Evolutionary conservation across 2,113 vertebrate species (phyloP), one percentile per base, ranked within the genome.

Genomic region (Otus sunia): DNA sequence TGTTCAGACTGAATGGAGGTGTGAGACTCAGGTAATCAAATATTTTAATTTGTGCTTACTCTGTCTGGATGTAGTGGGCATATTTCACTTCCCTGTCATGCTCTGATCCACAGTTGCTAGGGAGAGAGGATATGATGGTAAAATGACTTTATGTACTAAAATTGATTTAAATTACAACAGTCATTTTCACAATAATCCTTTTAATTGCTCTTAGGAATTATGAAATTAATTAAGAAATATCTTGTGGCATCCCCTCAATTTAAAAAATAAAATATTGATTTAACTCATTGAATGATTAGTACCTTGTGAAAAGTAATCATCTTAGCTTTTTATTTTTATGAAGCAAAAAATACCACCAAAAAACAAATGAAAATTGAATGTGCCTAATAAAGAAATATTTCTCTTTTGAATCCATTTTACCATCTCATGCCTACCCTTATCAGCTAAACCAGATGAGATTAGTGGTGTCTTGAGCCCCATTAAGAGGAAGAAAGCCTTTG

Each of bases 201-300:
- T 96, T 96, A 96, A 97, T 97, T 97, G 94, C 92, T 96, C 92
- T 59, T 78, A 90, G 92, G 96, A 94, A 94, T 96, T 94, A 83
- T 16, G 29, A 95, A 96, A 96, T 97, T 97, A 97, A 97, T 98
- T 96, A 97, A 96, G 88, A 96, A 95, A 92, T 92, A 96, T 69
- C 82, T 91, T 68, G 36, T 93, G 91, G 10, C 74, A 73, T 86
- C 59, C 36, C n/a, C 53, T 96, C 88, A 95, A 92, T 97, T 96
- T 79, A 91, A 96, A 96, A 95, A 94, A 94, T 92, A 96, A 97
- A 97, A 96, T 96, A 97, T 97, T 95, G 81, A 62, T 96, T 95
- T 93, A 94, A 76, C 32, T 94, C 80, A 78, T 52, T 94, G 71
- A 96, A 93, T 71, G 36, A 77, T 92, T 88, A 60, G 41, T 75